Conservation (phyloP, 2,888 invertebrate genomes). For the Tetragnatha montana region DNA sequence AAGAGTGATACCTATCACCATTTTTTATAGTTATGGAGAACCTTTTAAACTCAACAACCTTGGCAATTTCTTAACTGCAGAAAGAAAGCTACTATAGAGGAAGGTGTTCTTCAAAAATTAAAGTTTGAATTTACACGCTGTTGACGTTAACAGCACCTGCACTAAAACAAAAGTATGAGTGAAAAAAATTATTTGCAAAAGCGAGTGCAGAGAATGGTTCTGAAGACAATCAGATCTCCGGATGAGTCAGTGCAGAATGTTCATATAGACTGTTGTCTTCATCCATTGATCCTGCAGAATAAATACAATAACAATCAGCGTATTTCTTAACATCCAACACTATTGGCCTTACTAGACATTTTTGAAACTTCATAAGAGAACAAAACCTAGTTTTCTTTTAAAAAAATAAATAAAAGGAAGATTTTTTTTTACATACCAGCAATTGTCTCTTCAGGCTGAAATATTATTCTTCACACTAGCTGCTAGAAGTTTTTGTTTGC, state of each 20-base stretch:
- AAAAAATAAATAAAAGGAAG: slow-evolving; percentile 12
- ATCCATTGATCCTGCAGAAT: slow-evolving; percentile 67
- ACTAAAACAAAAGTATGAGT: background rate
- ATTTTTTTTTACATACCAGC: slow-evolving; percentile 46
- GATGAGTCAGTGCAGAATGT: slow-evolving; percentile 58
- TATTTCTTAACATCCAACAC: slow-evolving; percentile 30
- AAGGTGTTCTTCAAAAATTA: background rate
- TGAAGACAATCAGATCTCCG: slow-evolving; percentile 68
- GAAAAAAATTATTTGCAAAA: slow-evolving; percentile 1
- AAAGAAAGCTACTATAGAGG: too few relatives aligned
- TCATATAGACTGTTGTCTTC: slow-evolving; percentile 68
- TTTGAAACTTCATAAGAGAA: slow-evolving; percentile 2
- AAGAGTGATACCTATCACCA: too few relatives aligned
- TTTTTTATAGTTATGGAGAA: too few relatives aligned
- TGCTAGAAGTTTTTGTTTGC: background rate
- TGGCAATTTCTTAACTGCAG: too few relatives aligned
- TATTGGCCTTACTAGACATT: slow-evolving; percentile 59
- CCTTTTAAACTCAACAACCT: too few relatives aligned
- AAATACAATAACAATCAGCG: slow-evolving; percentile 63
- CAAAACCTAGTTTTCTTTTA: background rate
- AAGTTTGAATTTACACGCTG: background rate
- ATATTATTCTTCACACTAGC: slow-evolving; percentile 17
- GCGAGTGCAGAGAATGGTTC: slow-evolving; percentile 35
- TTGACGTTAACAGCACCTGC: background rate
- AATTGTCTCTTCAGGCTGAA: background rate